These are phyloP conservation scores for Embidobia sp. DNA, from an alignment of 2,888 invertebrate species.

Conservation along the genomic window DNA sequence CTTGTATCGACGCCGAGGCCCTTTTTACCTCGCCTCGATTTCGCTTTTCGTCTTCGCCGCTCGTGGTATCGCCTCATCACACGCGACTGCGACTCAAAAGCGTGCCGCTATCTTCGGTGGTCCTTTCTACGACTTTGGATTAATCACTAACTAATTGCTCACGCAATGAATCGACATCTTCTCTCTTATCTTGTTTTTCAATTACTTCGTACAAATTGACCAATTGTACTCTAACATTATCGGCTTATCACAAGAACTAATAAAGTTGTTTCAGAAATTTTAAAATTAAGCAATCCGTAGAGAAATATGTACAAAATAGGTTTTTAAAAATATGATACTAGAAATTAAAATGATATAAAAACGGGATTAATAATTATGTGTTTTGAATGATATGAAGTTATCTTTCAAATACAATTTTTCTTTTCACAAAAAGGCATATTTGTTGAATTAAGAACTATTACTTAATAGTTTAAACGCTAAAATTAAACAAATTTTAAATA, in stretches of 20 bases:
- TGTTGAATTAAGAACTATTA: too few species aligned
- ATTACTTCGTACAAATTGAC: constrained; percentile 37
- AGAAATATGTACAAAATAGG: too few species aligned
- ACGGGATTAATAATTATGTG: too few species aligned
- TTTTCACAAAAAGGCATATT: too few species aligned
- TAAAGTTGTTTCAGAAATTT: too few species aligned
- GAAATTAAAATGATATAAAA: too few species aligned
- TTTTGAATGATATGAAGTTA: too few species aligned
- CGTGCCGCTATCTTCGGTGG: constrained; percentile 67
- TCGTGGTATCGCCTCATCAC: constrained; percentile 77
- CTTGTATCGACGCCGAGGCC: constrained; percentile 79
- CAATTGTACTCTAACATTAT: constrained; percentile 11
- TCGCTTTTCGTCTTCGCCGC: constrained; percentile 78
- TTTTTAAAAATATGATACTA: too few species aligned
- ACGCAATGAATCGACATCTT: constrained; percentile 37
- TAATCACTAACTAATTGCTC: constrained; percentile 59
- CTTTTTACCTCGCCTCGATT: constrained; percentile 69
- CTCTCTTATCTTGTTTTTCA: constrained; percentile 20
- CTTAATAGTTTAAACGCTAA: too few species aligned
- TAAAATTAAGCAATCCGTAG: too few species aligned
- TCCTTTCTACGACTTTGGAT: constrained; percentile 54
- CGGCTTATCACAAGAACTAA: neutral
- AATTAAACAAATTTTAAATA: too few species aligned
- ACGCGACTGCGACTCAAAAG: constrained; percentile 69
- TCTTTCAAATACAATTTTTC: too few species aligned